Evolutionary conservation across 2,797 vertebrate species (phyloP), one percentile per base, ranked within the genome.

Genomic region (Acomys russatus): DNA sequence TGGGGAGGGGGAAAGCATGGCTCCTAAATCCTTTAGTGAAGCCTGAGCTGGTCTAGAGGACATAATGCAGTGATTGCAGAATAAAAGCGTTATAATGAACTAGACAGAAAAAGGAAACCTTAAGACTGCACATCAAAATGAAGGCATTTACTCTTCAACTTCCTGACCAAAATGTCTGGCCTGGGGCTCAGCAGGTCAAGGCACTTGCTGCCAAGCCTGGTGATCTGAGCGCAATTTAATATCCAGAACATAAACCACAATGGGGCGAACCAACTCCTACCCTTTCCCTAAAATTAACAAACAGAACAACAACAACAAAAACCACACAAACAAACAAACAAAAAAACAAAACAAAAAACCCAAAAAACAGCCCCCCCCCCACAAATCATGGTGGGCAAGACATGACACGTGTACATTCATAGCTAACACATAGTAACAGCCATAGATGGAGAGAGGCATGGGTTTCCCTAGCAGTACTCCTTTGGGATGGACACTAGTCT

Each of bases 61-160:
- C 44, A n/a, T 25, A 0, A 28, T 6, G 22, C 14, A 56, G 89
- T 44, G 38, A 93, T 79, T 68, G 64, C 11, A 12, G 10, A 64
- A n/a, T 25, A 89, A 90, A 92, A 68, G 44, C 54, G 88, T 63
- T 59, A 88, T 0, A 88, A 71, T 22, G 74, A 83, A 82, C 0
- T 63, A 20, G 74, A 68, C 38, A 89, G 15, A 84, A 94, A 93
- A 88, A 56, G 71, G 86, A 83, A 68, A 71, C 38, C 49, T 70
- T 44, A 64, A 59, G 4, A 86, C 11, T 66, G 61, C 4, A 18
- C 25, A 79, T 51, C 66, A 88, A 77, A 95, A 88, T 54, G n/a
- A 79, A 28, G 23, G 5, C 23, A 89, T n/a, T 61, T n/a, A 28
- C 38, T 90, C 90, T n/a, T 78, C 63, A 96, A 95, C 73, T 76